Evolutionary conservation across 2,888 invertebrate genomes (phyloP), one percentile per base, ranked within the genome.

Genomic region (Netelia fuscicornis): DNA sequence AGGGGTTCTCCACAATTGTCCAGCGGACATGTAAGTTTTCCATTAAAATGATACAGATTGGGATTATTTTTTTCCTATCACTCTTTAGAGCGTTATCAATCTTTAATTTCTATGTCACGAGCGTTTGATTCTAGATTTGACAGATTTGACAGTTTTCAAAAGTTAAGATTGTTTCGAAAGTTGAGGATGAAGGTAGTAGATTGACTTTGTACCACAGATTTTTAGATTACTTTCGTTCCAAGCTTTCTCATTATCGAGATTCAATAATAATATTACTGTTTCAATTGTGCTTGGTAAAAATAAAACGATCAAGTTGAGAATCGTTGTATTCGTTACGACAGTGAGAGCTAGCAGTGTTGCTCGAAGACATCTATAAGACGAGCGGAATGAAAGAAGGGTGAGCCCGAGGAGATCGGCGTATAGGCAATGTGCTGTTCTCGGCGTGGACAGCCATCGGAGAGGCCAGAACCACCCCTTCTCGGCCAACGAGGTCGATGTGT

Each of bases 341-440:
- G 30, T 60, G 88, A 91, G 91, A 92, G 86, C 88, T 86, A 83
- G 37, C 89, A 90, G 86, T 56, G 70, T 75, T 42, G 54, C 81
- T 72, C 65, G n/a, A 74, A 70, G 52, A 80, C 86, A 87, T 90
- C 88, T 87, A 86, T 85, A 87, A 91, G 91, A 91, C 87, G 89
- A 86, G 89, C 86, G 89, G 88, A 90, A 91, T 90, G 91, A 90
- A 90, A 90, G 89, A 88, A 89, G 90, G 89, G 90, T 83, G 87
- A 83, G 86, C 6, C 37, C 23, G 37, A 56, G 25, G 25, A 79
- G 86, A 90, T 90, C 87, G 89, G 90, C 89, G 89, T 79, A 79
- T 64, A 60, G 81, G 79, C 86, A 84, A 84, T 86, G 83, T 86
- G 82, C 71, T 74, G 62, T 37, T 37, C 72, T 79, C 30, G 37